Conservation (phyloP, 2,888 invertebrate genomes). For the Agrochola circellaris region DNA sequence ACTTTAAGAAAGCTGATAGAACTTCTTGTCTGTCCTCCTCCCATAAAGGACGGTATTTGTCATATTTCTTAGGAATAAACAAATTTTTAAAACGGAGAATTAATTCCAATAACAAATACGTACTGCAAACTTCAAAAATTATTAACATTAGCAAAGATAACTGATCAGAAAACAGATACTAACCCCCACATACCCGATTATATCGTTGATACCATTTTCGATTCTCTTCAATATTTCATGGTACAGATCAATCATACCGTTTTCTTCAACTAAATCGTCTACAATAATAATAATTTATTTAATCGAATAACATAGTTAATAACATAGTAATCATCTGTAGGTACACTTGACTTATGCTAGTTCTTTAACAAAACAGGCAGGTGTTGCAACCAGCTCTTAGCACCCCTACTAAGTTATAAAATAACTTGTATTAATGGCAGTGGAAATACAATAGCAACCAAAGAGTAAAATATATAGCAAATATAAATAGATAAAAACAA, state of each 20-base stretch:
- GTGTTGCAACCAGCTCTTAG: too few species aligned
- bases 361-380: too few species aligned
- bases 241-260: slow-evolving; percentile 91
- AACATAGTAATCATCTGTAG: too few species aligned
- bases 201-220: slow-evolving; percentile 84
- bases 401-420: too few species aligned
- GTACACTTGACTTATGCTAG: too few species aligned
- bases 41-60: slow-evolving; percentile 95
- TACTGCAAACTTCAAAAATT: neutral
- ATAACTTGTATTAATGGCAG: too few species aligned
- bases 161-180: slow-evolving; percentile 50
- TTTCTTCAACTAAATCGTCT: slow-evolving; percentile 91
- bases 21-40: slow-evolving; percentile 94
- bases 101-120: neutral
- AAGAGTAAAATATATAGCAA: too few species aligned
- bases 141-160: neutral
- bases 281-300: slow-evolving; percentile 2
- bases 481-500: too few species aligned
- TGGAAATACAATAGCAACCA: too few species aligned
- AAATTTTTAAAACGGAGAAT: neutral
- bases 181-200: slow-evolving; percentile 83
- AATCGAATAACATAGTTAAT: too few species aligned
- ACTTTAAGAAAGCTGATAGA: slow-evolving; percentile 94
- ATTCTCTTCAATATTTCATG: slow-evolving; percentile 89
- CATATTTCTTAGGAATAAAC: slow-evolving; percentile 85